Conservation (phyloP, 2,888 invertebrate species). For the Patella ulyssiponensis region DNA sequence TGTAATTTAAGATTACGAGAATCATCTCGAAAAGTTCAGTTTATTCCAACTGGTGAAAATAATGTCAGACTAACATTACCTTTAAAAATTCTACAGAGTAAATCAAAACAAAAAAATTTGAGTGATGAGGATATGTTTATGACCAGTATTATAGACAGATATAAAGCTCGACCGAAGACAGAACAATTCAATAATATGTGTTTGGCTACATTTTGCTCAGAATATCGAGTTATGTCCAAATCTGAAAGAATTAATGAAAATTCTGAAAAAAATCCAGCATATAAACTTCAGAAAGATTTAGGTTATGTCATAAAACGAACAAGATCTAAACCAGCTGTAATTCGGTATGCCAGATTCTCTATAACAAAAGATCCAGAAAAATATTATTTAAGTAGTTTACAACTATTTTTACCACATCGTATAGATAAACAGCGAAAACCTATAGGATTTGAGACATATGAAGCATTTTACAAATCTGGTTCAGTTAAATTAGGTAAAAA, state of each 20-base stretch:
- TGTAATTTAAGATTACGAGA: slow-evolving; percentile 30
- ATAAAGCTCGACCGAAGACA: slow-evolving; percentile 1
- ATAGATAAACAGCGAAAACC: slow-evolving; percentile 9
- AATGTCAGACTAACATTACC: neutral
- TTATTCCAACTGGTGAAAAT: slow-evolving; percentile 31
- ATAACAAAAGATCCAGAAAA: slow-evolving; percentile 11
- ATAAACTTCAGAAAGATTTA: slow-evolving; percentile 10
- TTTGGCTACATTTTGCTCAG: slow-evolving; percentile 21
- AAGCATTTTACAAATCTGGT: slow-evolving; percentile 9
- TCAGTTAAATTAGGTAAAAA: neutral
- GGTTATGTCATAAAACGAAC: slow-evolving; percentile 5
- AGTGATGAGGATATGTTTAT: slow-evolving; percentile 22
- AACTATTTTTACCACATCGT: slow-evolving; percentile 17
- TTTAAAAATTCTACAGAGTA: neutral
- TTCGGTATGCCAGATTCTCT: slow-evolving; percentile 4
- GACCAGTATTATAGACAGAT: slow-evolving; percentile 19
- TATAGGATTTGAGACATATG: neutral
- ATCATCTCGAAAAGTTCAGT: slow-evolving; percentile 28
- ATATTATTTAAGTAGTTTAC: slow-evolving; percentile 12
- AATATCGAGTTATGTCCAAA: slow-evolving; percentile 22
- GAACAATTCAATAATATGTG: slow-evolving; percentile 2
- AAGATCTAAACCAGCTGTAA: neutral
- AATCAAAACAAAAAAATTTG: neutral
- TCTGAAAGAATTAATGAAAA: slow-evolving; percentile 8
- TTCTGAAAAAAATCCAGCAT: slow-evolving; percentile 14